Evolutionary conservation across 2,888 invertebrate genomes (phyloP).

Genomic region (Chrysina gloriosa): DNA sequence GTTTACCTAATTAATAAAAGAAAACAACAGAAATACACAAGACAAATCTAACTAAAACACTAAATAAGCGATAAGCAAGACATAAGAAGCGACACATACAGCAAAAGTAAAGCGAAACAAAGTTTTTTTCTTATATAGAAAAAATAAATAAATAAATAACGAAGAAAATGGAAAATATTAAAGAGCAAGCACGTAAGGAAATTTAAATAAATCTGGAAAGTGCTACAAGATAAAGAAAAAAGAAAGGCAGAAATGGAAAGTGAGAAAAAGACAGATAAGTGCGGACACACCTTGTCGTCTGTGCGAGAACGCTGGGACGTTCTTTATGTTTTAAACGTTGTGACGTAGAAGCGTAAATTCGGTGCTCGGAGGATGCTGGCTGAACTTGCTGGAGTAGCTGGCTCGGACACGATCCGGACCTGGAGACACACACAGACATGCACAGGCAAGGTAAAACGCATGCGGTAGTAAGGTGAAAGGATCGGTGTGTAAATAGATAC

Average conservation of each 20-base stretch:
- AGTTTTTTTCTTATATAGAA: no score
- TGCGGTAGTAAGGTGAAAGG: constrained; percentile 7
- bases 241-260: constrained; percentile 11
- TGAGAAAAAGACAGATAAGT: constrained; percentile 36
- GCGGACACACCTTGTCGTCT: constrained; percentile 65
- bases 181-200: no score
- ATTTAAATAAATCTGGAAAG: constrained; percentile 9
- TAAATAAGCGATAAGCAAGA: background rate
- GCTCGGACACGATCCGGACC: constrained; percentile 94
- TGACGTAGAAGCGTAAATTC: constrained; percentile 67
- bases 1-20: no score
- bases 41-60: background rate
- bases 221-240: background rate
- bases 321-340: constrained; percentile 76
- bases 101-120: no score
- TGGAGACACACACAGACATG: constrained; percentile 63
- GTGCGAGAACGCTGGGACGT: constrained; percentile 67
- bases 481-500: no score
- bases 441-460: constrained; percentile 43
- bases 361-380: constrained; percentile 68
- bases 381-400: constrained; percentile 84
- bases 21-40: background rate
- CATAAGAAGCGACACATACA: no score
- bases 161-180: no score
- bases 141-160: no score